A percentile compares a stretch with the other conserved stretches of the same genome.
Conservation (phyloP, 2,797 vertebrate species). For the Urocyon cinereoargenteus region DNA sequence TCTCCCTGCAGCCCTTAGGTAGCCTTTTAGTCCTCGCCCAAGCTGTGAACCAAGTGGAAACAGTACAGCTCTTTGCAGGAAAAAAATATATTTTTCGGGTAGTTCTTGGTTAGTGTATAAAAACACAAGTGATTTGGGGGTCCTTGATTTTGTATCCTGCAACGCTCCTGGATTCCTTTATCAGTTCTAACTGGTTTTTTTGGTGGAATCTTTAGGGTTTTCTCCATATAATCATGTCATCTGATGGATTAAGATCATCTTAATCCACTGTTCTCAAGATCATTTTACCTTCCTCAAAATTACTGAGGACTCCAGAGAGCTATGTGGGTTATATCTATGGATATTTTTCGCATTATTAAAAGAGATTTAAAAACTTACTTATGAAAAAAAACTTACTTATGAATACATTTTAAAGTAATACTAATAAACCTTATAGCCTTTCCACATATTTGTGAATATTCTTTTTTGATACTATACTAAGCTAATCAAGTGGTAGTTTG, state of each 20-base stretch:
- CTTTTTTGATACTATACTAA: background rate
- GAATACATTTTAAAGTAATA: background rate
- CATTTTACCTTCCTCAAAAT: background rate
- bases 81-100: background rate
- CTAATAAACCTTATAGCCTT: background rate
- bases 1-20: background rate
- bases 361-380: background rate
- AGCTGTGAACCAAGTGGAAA: background rate
- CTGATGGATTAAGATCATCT: background rate
- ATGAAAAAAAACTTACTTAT: background rate
- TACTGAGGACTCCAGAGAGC: background rate
- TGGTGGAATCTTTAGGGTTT: too few relatives aligned
- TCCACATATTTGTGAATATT: background rate
- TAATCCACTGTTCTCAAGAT: background rate
- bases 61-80: background rate
- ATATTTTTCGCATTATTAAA: background rate
- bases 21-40: background rate
- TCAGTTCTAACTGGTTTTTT: too few relatives aligned
- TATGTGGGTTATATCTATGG: background rate
- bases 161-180: too few relatives aligned
- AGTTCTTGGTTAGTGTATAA: too few relatives aligned
- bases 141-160: too few relatives aligned
- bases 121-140: too few relatives aligned
- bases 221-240: background rate
- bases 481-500: background rate